Conservation (phyloP, 2,888 invertebrate species). For the Drosophila greeni region DNA sequence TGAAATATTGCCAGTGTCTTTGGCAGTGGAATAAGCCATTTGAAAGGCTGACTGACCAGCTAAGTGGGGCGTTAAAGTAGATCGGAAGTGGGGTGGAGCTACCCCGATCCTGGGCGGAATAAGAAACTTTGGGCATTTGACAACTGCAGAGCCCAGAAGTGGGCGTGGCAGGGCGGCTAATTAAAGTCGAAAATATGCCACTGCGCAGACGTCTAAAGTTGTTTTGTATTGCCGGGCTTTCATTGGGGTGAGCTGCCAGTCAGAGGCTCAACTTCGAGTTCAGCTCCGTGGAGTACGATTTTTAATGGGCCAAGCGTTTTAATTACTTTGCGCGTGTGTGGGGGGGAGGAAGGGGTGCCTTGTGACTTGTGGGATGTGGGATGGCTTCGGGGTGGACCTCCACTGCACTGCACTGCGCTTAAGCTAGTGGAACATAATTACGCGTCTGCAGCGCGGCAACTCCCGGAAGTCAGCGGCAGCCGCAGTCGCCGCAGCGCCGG, state of each 20-base stretch:
- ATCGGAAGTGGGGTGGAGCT: not conserved
- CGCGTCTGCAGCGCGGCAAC: constrained; percentile 68
- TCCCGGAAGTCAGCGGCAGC: constrained; percentile 68
- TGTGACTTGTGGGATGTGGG: constrained; percentile 12
- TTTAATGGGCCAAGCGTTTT: constrained; percentile 74
- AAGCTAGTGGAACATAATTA: constrained; percentile 75
- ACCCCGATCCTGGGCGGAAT: not conserved
- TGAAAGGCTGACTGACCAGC: constrained; percentile 33
- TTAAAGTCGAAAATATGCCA: constrained; percentile 63
- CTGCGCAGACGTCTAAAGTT: constrained; percentile 63
- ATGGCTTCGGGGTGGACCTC: constrained; percentile 15
- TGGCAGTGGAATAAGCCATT: constrained; percentile 36
- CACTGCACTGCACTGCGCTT: constrained; percentile 48
- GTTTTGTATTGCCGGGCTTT: constrained; percentile 41
- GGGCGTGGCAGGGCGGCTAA: constrained; percentile 57
- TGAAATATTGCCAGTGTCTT: constrained; percentile 61
- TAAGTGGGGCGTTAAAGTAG: constrained; percentile 26
- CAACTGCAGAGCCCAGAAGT: constrained; percentile 43
- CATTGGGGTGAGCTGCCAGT: constrained; percentile 48
- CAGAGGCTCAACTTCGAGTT: constrained; percentile 69
- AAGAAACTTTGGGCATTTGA: constrained; percentile 52
- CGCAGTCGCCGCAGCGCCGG: constrained; percentile 58
- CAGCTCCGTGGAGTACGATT: constrained; percentile 71
- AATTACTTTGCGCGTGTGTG: constrained; percentile 60
- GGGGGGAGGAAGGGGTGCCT: not conserved